These are phyloP conservation scores for Tenrec ecaudatus DNA, from an alignment of 2,113 vertebrate genomes.

Conservation along the genomic window DNA sequence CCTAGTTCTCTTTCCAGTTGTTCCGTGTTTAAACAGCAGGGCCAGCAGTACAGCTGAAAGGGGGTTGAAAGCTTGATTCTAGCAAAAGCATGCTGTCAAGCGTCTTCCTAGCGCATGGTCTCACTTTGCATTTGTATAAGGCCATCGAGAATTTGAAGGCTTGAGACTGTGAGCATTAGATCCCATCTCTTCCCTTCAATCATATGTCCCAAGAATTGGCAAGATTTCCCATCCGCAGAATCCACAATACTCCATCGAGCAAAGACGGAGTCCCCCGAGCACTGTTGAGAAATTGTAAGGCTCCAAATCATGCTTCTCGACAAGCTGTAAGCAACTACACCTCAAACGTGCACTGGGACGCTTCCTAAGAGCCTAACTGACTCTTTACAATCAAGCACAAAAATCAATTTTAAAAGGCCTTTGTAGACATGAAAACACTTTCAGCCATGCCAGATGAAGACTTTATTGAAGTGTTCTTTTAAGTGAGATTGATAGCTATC, in stretches of 20 bases:
- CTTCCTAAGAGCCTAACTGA: conserved; percentile 32
- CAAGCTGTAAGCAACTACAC: conserved; percentile 57
- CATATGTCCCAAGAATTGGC: conserved; percentile 14
- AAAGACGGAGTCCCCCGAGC: neutral
- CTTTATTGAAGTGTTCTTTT: conserved; percentile 17
- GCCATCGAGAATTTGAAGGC: conserved; percentile 42
- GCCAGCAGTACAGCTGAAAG: neutral
- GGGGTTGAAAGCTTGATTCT: conserved; percentile 23
- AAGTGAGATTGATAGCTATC: conserved; percentile 27
- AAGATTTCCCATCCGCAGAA: conserved; percentile 38
- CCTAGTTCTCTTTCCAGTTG: neutral
- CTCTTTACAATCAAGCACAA: conserved; percentile 59
- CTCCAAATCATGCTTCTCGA: neutral
- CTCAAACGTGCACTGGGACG: conserved; percentile 50
- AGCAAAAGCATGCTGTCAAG: neutral
- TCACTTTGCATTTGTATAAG: conserved; percentile 44
- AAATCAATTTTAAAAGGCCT: conserved; percentile 62
- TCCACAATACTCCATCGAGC: neutral
- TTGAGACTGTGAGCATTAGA: conserved; percentile 40
- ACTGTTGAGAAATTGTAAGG: neutral
- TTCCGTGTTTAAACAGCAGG: conserved; percentile 13
- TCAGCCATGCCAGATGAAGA: conserved; percentile 52
- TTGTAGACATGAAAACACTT: conserved; percentile 69
- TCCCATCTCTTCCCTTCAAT: neutral
- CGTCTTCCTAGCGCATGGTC: conserved; percentile 44